Conservation (phyloP, 2,888 invertebrate genomes). For the Caenorhabditis angaria region DNA sequence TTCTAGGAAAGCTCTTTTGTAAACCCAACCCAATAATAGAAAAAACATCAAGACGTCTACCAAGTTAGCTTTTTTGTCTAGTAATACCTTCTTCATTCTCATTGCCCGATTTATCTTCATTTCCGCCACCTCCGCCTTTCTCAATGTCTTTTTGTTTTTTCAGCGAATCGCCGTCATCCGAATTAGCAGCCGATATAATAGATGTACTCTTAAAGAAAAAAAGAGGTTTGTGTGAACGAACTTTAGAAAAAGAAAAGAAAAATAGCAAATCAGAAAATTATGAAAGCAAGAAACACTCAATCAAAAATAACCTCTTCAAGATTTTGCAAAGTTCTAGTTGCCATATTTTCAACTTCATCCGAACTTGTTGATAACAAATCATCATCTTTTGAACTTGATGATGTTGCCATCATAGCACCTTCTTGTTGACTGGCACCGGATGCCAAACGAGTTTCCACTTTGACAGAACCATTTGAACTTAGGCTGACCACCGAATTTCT, state of each 20-base stretch:
- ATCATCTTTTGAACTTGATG: constrained; percentile 61
- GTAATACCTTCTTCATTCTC: constrained; percentile 7
- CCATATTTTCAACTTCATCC: constrained; percentile 66
- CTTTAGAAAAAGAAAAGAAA: no score
- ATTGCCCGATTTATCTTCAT: background rate
- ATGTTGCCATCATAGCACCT: constrained; percentile 63
- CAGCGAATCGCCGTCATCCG: background rate
- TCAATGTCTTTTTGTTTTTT: constrained; percentile 5
- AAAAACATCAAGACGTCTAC: no score
- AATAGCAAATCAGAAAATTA: no score
- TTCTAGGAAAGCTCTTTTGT: no score
- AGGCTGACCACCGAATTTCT: constrained; percentile 63
- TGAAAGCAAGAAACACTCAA: constrained; percentile 3
- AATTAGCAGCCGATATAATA: background rate
- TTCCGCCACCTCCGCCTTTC: background rate
- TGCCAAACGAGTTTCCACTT: constrained; percentile 54
- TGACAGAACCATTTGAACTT: constrained; percentile 51
- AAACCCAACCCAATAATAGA: no score
- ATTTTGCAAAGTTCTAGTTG: constrained; percentile 59
- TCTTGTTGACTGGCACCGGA: constrained; percentile 45
- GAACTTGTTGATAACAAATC: constrained; percentile 62
- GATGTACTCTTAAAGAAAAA: background rate
- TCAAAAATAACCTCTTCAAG: constrained; percentile 56
- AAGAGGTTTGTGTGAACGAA: background rate
- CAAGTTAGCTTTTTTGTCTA: no score